Evolutionary conservation across 2,888 invertebrate species (phyloP).

Genomic region (Trissolcus japonicus): DNA sequence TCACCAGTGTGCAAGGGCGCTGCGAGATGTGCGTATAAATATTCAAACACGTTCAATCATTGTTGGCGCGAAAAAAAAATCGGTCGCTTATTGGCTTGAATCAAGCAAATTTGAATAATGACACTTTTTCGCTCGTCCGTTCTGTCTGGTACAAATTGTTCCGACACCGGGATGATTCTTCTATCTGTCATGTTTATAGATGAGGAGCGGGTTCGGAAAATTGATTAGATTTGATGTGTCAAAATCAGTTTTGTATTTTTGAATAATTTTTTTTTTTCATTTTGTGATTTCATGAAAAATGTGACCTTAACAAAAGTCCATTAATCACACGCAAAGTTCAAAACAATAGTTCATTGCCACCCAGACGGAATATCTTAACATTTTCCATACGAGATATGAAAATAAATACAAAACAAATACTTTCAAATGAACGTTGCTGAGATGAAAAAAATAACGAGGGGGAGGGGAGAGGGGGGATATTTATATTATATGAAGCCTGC

Average conservation of each 20-base stretch:
- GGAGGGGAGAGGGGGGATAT: neutral
- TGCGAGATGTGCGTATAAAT: conserved; percentile 12
- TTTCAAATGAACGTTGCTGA: too few relatives aligned
- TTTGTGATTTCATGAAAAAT: neutral
- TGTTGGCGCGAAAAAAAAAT: conserved; percentile 1
- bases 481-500: conserved; percentile 17
- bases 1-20: conserved; percentile 19
- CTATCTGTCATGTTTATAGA: neutral
- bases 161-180: neutral
- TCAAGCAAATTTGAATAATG: conserved; percentile 14
- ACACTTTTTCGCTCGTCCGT: neutral
- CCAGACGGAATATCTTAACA: neutral
- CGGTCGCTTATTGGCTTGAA: conserved; percentile 6
- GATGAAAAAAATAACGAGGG: neutral
- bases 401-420: neutral
- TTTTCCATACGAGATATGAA: neutral
- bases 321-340: conserved; percentile 22
- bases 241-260: neutral
- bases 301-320: neutral
- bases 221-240: neutral
- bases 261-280: neutral
- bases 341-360: conserved; percentile 1
- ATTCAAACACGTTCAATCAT: conserved; percentile 31
- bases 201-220: neutral
- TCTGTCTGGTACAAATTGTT: neutral